Conservation (phyloP, 2,888 invertebrate species). For the Embidobia sp. region DNA sequence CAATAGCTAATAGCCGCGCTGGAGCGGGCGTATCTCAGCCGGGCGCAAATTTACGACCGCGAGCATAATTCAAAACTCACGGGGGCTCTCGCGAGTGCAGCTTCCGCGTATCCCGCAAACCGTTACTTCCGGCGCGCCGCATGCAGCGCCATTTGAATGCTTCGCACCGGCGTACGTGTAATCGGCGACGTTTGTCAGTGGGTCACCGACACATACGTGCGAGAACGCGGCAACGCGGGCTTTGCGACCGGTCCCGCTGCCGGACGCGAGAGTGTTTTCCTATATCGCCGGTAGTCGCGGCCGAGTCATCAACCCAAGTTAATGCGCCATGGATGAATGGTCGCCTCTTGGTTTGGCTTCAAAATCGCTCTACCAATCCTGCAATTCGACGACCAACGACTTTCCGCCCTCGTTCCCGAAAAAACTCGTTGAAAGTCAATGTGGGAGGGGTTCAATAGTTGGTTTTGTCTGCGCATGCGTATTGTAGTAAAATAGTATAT, state of each 20-base stretch:
- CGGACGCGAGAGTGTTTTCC: conserved; percentile 20
- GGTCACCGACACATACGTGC: conserved; percentile 25
- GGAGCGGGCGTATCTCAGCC: neutral
- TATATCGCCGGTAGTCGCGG: conserved; percentile 25
- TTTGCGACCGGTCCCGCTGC: conserved; percentile 27
- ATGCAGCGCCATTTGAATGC: conserved; percentile 35
- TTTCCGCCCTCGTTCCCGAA: too few relatives aligned
- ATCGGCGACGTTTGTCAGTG: conserved; percentile 35
- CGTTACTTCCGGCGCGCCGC: conserved; percentile 46
- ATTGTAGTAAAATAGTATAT: too few relatives aligned
- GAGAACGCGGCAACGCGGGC: conserved; percentile 19
- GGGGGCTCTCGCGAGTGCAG: conserved; percentile 7
- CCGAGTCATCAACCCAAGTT: conserved; percentile 31
- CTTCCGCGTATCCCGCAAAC: conserved; percentile 44
- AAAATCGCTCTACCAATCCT: too few relatives aligned
- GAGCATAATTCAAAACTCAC: conserved; percentile 22
- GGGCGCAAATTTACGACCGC: conserved; percentile 5
- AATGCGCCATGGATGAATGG: conserved; percentile 26
- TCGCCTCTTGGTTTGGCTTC: neutral
- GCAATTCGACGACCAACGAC: too few relatives aligned
- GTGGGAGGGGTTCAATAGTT: too few relatives aligned
- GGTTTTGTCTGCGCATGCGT: too few relatives aligned
- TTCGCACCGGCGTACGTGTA: conserved; percentile 37
- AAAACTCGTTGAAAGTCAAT: too few relatives aligned
- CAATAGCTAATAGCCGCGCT: neutral